A percentile compares a stretch with the other conserved stretches of the same genome.
phyloP scores from a whole-genome alignment of 2,797 vertebrate genomes.

The Cuniculus paca region DNA sequence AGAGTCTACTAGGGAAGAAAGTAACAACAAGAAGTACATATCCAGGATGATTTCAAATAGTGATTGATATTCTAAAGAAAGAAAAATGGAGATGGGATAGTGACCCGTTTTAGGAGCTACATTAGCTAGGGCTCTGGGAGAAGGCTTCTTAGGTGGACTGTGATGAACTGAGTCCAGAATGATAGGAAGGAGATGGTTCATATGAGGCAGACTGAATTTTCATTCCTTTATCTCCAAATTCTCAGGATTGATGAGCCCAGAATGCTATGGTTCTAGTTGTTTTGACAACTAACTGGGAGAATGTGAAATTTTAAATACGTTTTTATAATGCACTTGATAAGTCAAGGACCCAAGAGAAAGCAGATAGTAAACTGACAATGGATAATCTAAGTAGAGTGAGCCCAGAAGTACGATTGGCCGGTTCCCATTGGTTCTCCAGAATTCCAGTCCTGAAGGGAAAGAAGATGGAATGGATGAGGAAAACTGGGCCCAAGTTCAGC shows the following conservation, averaged over 20 bases:
- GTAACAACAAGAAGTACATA: not conserved
- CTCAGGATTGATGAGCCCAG: not conserved
- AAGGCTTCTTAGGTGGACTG: rapidly evolving
- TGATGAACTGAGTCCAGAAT: not conserved
- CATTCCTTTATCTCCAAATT: not conserved
- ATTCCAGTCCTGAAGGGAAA: not conserved
- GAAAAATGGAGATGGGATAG: not conserved
- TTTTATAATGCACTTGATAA: conserved; percentile 60
- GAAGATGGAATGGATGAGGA: not conserved
- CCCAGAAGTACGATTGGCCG: not conserved
- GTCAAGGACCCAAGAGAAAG: conserved; percentile 41
- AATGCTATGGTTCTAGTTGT: not conserved
- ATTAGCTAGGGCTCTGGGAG: not conserved
- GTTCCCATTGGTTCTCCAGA: not conserved
- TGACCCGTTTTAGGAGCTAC: rapidly evolving
- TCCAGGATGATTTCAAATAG: not conserved
- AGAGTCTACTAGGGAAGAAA: not conserved
- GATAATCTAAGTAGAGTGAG: conserved; percentile 18
- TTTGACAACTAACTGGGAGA: not conserved
- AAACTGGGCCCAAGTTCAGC: not conserved
- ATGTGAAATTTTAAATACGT: conserved; percentile 67
- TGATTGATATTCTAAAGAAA: not conserved
- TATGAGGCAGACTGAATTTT: not conserved
- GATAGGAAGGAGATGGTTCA: not conserved
- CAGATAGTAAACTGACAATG: conserved; percentile 40